Percentiles rank a stretch among this genome's conserved stretches.
Conservation (phyloP, 2,888 invertebrate species). For the Mayetiola destructor region DNA sequence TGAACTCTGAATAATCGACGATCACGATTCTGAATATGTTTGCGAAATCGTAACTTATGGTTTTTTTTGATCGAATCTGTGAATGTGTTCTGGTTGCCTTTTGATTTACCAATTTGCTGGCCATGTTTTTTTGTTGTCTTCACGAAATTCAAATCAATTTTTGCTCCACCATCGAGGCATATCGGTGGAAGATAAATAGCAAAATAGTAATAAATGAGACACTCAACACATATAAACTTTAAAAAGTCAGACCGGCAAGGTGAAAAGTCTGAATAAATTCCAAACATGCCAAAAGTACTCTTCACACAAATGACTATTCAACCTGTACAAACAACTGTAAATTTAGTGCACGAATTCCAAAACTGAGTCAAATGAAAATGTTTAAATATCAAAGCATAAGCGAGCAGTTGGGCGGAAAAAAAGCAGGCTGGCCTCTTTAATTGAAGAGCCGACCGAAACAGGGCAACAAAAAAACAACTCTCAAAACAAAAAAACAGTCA, state of each 20-base stretch:
- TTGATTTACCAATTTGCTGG: not conserved
- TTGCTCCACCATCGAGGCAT: not conserved
- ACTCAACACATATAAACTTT: not conserved
- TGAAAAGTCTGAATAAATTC: not conserved
- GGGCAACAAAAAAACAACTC: not conserved
- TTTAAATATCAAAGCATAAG: not conserved
- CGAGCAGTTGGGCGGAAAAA: not conserved
- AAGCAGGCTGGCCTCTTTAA: no score
- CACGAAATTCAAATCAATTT: not conserved
- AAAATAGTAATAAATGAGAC: no score
- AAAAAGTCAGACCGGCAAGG: not conserved
- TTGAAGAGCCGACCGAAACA: not conserved
- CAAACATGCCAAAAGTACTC: constrained; percentile 1
- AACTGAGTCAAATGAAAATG: constrained; percentile 6
- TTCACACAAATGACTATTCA: constrained; percentile 2
- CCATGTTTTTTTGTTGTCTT: not conserved
- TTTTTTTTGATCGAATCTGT: no score
- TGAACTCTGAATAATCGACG: no score
- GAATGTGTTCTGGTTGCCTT: not conserved
- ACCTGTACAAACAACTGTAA: not conserved
- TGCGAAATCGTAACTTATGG: constrained; percentile 7
- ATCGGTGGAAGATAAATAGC: no score
- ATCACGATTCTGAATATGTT: constrained; percentile 12
- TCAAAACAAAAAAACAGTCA: not conserved
- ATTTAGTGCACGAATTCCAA: not conserved